Conservation (phyloP, 2,888 invertebrate genomes). For the Habrosyne pyritoides region DNA sequence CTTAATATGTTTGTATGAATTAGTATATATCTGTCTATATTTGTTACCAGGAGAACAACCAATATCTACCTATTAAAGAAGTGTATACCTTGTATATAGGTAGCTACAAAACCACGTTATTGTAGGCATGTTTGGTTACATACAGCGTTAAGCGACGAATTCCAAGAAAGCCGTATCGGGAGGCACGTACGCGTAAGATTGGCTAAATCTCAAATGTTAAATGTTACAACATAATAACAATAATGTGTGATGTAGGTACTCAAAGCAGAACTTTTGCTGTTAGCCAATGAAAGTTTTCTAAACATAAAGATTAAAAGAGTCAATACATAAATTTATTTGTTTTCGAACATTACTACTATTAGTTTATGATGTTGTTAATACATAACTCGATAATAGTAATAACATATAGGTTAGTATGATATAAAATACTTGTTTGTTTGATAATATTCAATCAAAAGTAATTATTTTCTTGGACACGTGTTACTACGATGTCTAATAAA, state of each 20-base stretch:
- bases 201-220: conserved; percentile 68
- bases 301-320: background rate
- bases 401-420: no score
- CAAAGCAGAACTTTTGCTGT: conserved; percentile 27
- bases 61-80: conserved; percentile 21
- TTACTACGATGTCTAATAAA: no score
- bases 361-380: no score
- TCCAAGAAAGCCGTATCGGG: conserved; percentile 77
- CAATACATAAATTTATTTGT: background rate
- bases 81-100: conserved; percentile 11
- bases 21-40: background rate
- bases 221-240: conserved; percentile 66
- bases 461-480: no score
- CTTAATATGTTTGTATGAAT: no score
- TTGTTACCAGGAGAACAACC: conserved; percentile 17
- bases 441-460: no score
- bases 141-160: conserved; percentile 62
- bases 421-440: no score
- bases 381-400: no score
- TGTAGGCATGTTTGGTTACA: conserved; percentile 51
- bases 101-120: conserved; percentile 27
- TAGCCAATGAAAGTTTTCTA: conserved; percentile 1
- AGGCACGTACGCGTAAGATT: conserved; percentile 77
- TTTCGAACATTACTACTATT: no score
- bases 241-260: conserved; percentile 42